These are phyloP conservation scores for Eublepharis macularius DNA, from an alignment of 2,113 vertebrate genomes.

Conservation along the genomic window DNA sequence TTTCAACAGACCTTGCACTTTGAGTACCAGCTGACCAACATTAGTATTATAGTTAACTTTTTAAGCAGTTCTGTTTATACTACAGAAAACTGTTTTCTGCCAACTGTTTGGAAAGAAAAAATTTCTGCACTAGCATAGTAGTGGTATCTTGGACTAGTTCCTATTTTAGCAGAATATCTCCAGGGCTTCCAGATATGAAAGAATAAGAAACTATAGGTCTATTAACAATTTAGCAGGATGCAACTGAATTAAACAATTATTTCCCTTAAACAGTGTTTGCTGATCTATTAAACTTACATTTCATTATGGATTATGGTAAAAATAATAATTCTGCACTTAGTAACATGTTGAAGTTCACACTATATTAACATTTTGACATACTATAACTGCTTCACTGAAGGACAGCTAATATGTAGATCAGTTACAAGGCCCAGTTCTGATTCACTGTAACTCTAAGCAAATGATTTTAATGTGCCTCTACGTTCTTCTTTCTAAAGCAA, in stretches of 20 bases:
- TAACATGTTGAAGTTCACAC: not conserved
- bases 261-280: not conserved
- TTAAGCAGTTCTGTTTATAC: not conserved
- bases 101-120: not conserved
- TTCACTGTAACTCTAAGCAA: not conserved
- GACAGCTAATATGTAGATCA: not conserved
- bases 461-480: not conserved
- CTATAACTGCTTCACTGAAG: not conserved
- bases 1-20: not conserved
- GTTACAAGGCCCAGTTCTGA: slow-evolving; percentile 11
- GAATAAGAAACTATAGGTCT: not conserved
- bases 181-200: not conserved
- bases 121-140: not conserved
- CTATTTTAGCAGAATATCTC: not conserved
- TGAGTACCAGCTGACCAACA: not conserved
- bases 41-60: not conserved
- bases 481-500: not conserved
- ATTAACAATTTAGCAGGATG: not conserved
- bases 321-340: not conserved
- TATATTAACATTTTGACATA: slow-evolving; percentile 1
- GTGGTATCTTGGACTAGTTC: not conserved
- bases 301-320: not conserved
- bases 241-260: not conserved
- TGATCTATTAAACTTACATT: not conserved
- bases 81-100: not conserved